Percentiles rank a stretch among this genome's conserved stretches.
These are phyloP conservation scores for Catamblyrhynchus diadema DNA, from an alignment of 2,797 vertebrate species.

Conservation along the genomic window DNA sequence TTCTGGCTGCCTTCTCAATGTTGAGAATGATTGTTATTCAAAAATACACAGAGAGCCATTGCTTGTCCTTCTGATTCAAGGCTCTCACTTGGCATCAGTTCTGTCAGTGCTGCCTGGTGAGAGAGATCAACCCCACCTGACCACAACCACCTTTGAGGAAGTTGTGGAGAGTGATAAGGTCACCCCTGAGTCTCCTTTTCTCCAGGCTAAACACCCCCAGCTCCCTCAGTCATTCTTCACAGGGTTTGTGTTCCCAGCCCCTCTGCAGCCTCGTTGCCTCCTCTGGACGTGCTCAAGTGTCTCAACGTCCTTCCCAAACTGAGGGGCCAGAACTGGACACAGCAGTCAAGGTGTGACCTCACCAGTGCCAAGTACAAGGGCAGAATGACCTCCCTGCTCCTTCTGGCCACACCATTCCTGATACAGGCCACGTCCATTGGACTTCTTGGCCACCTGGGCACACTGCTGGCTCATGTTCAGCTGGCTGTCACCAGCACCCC, in stretches of 20 bases:
- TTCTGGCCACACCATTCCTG: background rate
- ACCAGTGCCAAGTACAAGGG: background rate
- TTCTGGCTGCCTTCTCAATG: background rate
- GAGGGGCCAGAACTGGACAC: background rate
- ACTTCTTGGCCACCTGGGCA: background rate
- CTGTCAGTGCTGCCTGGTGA: background rate
- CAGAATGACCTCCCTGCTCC: background rate
- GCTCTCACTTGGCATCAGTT: background rate
- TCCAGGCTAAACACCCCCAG: background rate
- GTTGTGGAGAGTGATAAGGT: background rate
- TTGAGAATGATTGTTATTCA: background rate
- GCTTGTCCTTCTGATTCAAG: background rate
- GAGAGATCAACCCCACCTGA: background rate
- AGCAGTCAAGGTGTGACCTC: fast-evolving
- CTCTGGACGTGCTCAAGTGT: fast-evolving
- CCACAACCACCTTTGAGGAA: fast-evolving
- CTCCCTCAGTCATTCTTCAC: background rate
- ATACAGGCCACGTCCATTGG: too few species aligned
- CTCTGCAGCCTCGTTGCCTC: background rate
- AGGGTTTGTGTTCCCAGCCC: background rate
- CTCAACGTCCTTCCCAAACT: fast-evolving
- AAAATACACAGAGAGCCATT: background rate
- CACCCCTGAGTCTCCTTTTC: background rate
- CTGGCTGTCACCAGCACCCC: fast-evolving
- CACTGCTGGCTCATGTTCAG: background rate